Evolutionary conservation across 1,140 invertebrate species (phyloP).

Genomic region (Heliconius himera): DNA sequence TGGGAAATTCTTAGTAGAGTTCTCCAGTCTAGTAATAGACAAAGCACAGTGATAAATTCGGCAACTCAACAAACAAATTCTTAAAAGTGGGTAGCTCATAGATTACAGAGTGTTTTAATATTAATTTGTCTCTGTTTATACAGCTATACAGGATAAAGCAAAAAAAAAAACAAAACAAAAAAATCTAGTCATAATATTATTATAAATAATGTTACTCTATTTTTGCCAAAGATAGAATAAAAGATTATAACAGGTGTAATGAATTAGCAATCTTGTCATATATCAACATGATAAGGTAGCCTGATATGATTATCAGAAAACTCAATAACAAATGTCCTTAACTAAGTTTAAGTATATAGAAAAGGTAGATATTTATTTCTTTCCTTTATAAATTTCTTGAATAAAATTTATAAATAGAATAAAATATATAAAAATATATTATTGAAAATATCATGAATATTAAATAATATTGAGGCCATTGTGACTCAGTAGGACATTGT

Average conservation of each 20-base stretch:
- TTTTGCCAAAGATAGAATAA: conserved; percentile 23
- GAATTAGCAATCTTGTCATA: conserved; percentile 4
- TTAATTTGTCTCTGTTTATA: too few relatives aligned
- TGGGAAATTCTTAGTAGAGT: too few relatives aligned
- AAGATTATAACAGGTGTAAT: conserved; percentile 19
- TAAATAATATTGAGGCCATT: too few relatives aligned
- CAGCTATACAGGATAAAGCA: too few relatives aligned
- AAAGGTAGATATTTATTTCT: not conserved
- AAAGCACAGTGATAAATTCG: too few relatives aligned
- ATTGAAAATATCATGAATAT: too few relatives aligned
- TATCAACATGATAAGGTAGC: conserved; percentile 12
- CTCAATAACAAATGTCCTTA: not conserved
- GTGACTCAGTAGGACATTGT: too few relatives aligned
- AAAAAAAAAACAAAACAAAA: not conserved
- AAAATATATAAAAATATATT: not conserved
- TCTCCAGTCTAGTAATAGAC: too few relatives aligned
- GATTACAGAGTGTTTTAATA: too few relatives aligned
- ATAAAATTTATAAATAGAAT: not conserved
- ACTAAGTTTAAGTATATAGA: not conserved
- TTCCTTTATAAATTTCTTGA: not conserved
- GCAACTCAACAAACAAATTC: too few relatives aligned
- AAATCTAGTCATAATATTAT: not conserved
- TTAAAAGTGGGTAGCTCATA: too few relatives aligned
- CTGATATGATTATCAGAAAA: not conserved
- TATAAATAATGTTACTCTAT: not conserved